These are phyloP conservation scores for Ibidorhyncha struthersii DNA, from an alignment of 2,113 vertebrate species.

Conservation along the genomic window DNA sequence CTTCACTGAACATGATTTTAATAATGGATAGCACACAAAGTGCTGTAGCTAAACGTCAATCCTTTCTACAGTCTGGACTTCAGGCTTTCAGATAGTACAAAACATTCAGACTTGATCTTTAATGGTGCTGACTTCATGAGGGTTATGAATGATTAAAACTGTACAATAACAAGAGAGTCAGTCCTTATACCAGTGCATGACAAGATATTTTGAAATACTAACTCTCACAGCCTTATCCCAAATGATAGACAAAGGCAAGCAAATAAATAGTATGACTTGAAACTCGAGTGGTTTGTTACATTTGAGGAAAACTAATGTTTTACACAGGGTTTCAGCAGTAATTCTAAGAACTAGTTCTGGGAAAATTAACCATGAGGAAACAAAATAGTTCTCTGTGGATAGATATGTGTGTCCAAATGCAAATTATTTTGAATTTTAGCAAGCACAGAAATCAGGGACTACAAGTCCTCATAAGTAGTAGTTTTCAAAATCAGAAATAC, in stretches of 20 bases:
- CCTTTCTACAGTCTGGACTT: neutral
- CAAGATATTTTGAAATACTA: neutral
- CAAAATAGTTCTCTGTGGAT: neutral
- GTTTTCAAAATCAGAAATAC: constrained; percentile 40
- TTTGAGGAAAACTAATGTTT: neutral
- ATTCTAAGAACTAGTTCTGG: neutral
- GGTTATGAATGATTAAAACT: neutral
- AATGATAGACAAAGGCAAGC: neutral
- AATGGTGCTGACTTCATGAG: neutral
- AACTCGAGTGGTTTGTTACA: neutral
- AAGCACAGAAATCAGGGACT: neutral
- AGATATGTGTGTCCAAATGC: neutral
- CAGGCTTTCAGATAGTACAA: neutral
- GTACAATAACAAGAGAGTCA: neutral
- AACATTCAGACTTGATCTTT: neutral
- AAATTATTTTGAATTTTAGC: neutral
- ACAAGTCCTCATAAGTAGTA: neutral
- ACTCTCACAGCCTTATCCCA: neutral
- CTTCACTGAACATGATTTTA: neutral
- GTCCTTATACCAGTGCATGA: neutral
- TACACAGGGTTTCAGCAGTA: neutral
- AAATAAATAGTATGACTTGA: neutral
- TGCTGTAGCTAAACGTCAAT: neutral
- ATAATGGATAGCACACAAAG: neutral
- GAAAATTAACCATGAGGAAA: neutral